Conservation (phyloP, 1,140 invertebrate genomes). For the Atta colombica region DNA sequence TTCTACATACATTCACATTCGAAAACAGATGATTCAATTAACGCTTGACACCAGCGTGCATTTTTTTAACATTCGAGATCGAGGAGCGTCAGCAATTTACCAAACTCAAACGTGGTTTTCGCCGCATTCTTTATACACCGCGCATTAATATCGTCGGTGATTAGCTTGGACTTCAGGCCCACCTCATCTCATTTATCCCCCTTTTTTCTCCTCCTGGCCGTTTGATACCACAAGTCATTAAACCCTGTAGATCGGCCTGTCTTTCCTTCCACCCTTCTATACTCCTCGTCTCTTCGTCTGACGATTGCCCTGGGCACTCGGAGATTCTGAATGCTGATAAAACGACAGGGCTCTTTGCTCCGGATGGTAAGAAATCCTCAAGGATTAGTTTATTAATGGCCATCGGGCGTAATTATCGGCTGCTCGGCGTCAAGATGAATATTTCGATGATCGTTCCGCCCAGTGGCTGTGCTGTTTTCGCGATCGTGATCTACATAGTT, state of each 20-base stretch:
- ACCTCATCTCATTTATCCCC: slow-evolving; percentile 65
- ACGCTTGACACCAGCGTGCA: background rate
- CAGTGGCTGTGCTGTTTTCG: slow-evolving; percentile 5
- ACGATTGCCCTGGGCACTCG: slow-evolving; percentile 64
- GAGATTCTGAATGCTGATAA: slow-evolving; percentile 75
- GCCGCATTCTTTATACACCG: slow-evolving; percentile 40
- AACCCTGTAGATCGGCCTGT: slow-evolving; percentile 50
- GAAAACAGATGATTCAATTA: slow-evolving; percentile 46
- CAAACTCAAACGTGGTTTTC: slow-evolving; percentile 40
- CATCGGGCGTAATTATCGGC: slow-evolving; percentile 78
- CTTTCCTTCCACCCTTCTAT: slow-evolving; percentile 37
- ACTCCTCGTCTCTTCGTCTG: slow-evolving; percentile 38
- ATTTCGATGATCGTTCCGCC: slow-evolving; percentile 47
- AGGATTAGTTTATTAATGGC: slow-evolving; percentile 77
- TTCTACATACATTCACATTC: background rate
- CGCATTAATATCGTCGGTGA: slow-evolving; percentile 64
- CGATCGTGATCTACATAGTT: background rate
- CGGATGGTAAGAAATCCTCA: slow-evolving; percentile 65
- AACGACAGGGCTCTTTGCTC: slow-evolving; percentile 66
- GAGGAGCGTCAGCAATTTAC: slow-evolving; percentile 20
- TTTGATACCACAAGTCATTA: slow-evolving; percentile 73
- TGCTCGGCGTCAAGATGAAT: slow-evolving; percentile 35
- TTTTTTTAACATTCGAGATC: background rate
- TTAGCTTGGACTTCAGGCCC: slow-evolving; percentile 51
- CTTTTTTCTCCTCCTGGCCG: slow-evolving; percentile 55